Evolutionary conservation across 1,140 invertebrate species (phyloP).

Genomic region (Drosophila tani): DNA sequence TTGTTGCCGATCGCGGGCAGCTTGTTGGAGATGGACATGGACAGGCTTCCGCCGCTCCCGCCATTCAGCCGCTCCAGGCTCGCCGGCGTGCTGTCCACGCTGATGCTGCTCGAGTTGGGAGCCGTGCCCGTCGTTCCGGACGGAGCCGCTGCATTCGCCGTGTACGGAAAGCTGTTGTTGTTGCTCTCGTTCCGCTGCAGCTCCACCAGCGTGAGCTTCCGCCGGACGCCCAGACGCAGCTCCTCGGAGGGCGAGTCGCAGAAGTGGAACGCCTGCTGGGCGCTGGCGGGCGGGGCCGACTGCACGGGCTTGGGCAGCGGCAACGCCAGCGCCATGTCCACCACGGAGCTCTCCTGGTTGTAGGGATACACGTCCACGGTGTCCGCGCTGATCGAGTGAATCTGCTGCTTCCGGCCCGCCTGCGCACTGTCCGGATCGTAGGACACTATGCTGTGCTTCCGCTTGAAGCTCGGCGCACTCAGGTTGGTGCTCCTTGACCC

Average conservation of each 20-base stretch:
- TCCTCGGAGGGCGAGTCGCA: conserved; percentile 77
- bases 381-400: conserved; percentile 82
- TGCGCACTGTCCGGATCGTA: conserved; percentile 81
- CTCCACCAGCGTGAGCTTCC: conserved; percentile 75
- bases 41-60: conserved; percentile 43
- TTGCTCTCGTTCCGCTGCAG: conserved; percentile 72
- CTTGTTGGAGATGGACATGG: conserved; percentile 58
- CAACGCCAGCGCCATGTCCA: conserved; percentile 46
- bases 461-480: conserved; percentile 64
- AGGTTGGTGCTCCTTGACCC: conserved; percentile 21
- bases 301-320: conserved; percentile 60
- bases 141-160: conserved; percentile 59
- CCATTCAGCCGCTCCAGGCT: conserved; percentile 77
- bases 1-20: conserved; percentile 47
- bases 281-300: conserved; percentile 59
- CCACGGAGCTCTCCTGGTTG: conserved; percentile 54
- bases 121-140: conserved; percentile 36
- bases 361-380: conserved; percentile 82
- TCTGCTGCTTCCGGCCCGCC: conserved; percentile 78
- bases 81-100: conserved; percentile 76
- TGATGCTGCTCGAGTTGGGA: conserved; percentile 75
- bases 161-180: conserved; percentile 70
- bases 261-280: conserved; percentile 64
- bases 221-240: conserved; percentile 70
- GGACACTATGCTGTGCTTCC: conserved; percentile 82